Evolutionary conservation across 2,113 vertebrate species (phyloP), one percentile per base, ranked within the genome.

Genomic region (Mugil cephalus): DNA sequence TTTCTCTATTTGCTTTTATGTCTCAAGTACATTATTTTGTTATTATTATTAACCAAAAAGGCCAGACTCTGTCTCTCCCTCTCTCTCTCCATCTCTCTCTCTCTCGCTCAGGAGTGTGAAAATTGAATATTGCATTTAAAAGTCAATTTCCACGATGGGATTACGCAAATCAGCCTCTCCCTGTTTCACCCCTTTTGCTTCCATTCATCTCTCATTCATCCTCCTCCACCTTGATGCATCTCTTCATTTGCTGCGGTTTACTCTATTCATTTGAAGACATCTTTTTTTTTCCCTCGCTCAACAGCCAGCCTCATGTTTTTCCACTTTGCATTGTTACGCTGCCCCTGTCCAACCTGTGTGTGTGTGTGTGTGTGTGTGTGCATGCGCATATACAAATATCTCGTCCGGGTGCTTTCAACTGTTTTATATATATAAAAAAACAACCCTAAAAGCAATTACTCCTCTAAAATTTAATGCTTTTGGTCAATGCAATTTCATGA

Each of bases 81-180:
- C 53, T 46, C 65, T 71, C n/a, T n/a, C n/a, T n/a, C n/a, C n/a
- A n/a, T n/a, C n/a, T n/a, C 69, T 54, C 59, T 55, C 71, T 50
- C 85, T 72, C 66, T 65, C 74, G 72, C 85, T 62, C 83, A 80
- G 69, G 83, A 87, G 82, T 87, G 82, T 45, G 24, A 66, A 94
- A 93, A 94, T 94, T 93, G 91, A 94, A 94, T 94, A 91, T 93
- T 93, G 88, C 89, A 90, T 93, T 94, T 94, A 93, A 94, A 94
- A 94, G 91, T 91, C 88, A 91, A 93, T 94, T 94, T 94, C 86
- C 83, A 85, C 85, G 80, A 94, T 88, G 86, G 93, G 90, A 94
- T 94, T 93, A 94, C 87, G 77, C 91, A 94, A 94, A 94, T 94
- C 92, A 93, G 87, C 75, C 83, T 75, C 84, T 88, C 74, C 68